These are phyloP conservation scores for Opisthocomus hoazin DNA, from an alignment of 2,113 vertebrate genomes.

Conservation along the genomic window DNA sequence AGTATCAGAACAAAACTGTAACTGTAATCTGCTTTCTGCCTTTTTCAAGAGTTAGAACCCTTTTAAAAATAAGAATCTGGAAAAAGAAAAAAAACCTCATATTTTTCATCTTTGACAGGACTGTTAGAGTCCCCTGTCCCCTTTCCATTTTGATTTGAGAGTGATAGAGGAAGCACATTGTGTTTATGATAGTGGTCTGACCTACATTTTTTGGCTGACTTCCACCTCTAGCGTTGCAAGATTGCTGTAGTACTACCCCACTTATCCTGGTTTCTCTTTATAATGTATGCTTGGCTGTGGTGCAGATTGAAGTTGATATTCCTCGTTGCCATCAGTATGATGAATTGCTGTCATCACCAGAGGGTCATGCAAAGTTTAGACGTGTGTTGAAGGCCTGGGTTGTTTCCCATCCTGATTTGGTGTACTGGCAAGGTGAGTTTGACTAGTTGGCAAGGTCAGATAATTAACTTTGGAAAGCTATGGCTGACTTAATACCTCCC, in stretches of 20 bases:
- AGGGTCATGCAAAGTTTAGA: constrained; percentile 94
- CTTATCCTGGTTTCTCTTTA: neutral
- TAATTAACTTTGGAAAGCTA: neutral
- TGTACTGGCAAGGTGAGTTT: constrained; percentile 96
- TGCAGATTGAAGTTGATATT: constrained; percentile 98
- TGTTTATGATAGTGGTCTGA: neutral
- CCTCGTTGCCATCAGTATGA: constrained; percentile 98
- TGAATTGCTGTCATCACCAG: constrained; percentile 91
- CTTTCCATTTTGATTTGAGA: neutral
- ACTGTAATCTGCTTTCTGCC: neutral
- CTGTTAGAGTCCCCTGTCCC: neutral
- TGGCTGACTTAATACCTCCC: neutral
- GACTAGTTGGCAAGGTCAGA: neutral
- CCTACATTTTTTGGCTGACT: neutral
- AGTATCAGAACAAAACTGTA: neutral
- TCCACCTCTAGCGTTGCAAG: neutral
- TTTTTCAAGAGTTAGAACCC: neutral
- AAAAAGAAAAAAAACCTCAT: neutral
- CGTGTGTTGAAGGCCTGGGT: constrained; percentile 97
- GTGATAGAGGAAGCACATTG: neutral
- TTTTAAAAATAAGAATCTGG: neutral
- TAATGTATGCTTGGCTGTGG: neutral
- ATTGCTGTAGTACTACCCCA: neutral
- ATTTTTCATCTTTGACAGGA: neutral
- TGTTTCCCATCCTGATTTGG: constrained; percentile 94